Percentiles rank a stretch among this genome's conserved stretches.
Evolutionary conservation across 2,888 invertebrate genomes (phyloP).

Genomic region (Caenorhabditis sp.): DNA sequence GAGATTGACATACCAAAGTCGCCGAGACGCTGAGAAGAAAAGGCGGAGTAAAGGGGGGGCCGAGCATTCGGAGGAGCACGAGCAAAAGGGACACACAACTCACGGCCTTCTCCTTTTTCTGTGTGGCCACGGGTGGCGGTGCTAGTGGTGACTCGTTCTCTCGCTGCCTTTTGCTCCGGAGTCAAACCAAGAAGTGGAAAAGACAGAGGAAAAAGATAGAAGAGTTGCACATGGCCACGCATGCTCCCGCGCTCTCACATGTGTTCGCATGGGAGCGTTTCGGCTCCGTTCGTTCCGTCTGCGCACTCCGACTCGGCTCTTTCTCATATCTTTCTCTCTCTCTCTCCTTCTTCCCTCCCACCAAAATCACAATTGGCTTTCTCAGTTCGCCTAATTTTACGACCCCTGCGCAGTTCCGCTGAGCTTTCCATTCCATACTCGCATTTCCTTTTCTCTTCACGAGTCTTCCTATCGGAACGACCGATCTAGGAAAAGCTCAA

Average conservation of each 20-base stretch:
- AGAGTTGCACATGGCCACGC: slow-evolving; percentile 31
- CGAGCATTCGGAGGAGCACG: slow-evolving; percentile 49
- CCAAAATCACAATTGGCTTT: not conserved
- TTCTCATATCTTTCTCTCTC: not conserved
- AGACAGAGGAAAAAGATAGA: slow-evolving; percentile 34
- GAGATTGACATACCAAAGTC: slow-evolving; percentile 45
- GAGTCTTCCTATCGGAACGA: too few species aligned
- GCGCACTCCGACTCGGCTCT: slow-evolving; percentile 23
- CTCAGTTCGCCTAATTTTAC: not conserved
- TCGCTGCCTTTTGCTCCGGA: slow-evolving; percentile 16
- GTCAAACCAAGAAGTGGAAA: slow-evolving; percentile 46
- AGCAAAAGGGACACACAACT: slow-evolving; percentile 46
- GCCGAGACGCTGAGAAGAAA: slow-evolving; percentile 48
- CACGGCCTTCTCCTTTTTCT: slow-evolving; percentile 53
- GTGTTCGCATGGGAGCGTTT: too few species aligned
- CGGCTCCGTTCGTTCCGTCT: slow-evolving; percentile 11
- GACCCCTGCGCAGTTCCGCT: too few species aligned
- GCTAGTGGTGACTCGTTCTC: slow-evolving; percentile 51
- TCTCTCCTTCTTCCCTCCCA: not conserved
- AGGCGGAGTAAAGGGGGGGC: slow-evolving; percentile 2
- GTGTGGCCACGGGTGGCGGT: slow-evolving; percentile 43
- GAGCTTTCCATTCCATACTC: too few species aligned
- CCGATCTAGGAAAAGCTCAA: too few species aligned
- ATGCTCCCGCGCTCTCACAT: slow-evolving; percentile 15
- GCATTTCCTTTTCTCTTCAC: too few species aligned